A percentile compares a stretch with the other conserved stretches of the same genome.
phyloP scores from a whole-genome alignment of 2,113 vertebrate species.

The Anser cygnoides region DNA sequence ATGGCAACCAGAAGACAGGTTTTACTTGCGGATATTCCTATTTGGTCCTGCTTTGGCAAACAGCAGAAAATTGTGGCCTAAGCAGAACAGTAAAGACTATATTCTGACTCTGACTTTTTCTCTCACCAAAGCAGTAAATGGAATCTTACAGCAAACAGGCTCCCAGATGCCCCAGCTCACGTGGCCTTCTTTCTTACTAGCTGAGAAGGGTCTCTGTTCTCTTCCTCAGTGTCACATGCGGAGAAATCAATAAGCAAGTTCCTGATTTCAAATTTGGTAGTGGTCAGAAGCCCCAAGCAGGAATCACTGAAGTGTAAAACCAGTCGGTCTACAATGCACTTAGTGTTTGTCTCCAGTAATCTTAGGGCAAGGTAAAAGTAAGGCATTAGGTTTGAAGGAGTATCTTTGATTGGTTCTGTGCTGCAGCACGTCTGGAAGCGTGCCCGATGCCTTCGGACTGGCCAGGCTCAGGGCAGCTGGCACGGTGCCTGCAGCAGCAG shows the following conservation, averaged over 20 bases:
- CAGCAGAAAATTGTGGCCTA: neutral
- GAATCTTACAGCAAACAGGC: neutral
- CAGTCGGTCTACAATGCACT: neutral
- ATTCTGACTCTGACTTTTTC: neutral
- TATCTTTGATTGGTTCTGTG: neutral
- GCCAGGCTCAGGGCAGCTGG: neutral
- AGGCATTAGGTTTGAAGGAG: neutral
- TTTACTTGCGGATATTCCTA: neutral
- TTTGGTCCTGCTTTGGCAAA: neutral
- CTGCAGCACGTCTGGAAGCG: neutral
- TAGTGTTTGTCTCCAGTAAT: neutral
- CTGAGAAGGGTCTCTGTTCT: neutral
- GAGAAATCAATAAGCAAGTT: neutral
- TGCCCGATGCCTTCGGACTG: neutral
- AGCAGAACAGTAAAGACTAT: neutral
- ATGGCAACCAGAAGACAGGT: neutral
- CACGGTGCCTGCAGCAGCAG: neutral
- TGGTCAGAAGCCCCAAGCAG: neutral
- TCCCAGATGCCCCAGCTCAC: neutral
- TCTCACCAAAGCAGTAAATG: neutral
- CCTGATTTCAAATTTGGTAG: neutral
- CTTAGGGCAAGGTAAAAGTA: neutral
- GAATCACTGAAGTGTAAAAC: neutral
- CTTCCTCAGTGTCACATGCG: neutral
- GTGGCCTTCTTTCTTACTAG: neutral